phyloP scores from a whole-genome alignment of 2,797 vertebrate species.

The Lycodopsis pacificus region DNA sequence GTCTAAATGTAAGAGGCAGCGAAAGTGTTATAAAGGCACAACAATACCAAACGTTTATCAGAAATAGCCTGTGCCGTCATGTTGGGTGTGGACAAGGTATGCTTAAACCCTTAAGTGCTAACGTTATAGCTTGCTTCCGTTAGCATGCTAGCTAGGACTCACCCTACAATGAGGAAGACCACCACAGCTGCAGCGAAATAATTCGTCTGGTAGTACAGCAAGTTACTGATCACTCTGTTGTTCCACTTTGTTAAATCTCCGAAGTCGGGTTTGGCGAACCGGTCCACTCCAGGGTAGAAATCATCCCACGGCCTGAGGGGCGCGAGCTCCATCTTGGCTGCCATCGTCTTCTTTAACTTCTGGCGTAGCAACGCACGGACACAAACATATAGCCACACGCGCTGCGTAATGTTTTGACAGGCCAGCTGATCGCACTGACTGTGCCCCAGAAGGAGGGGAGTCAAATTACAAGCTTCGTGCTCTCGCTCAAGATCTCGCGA shows the following conservation, averaged over 20 bases:
- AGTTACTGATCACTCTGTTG: slow-evolving; percentile 94
- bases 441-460: neutral
- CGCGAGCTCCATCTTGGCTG: slow-evolving; percentile 88
- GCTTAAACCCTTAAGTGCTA: too few relatives aligned
- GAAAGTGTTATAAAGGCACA: neutral
- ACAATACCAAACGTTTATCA: neutral
- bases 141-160: slow-evolving; percentile 67
- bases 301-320: slow-evolving; percentile 93
- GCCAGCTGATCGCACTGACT: slow-evolving; percentile 68
- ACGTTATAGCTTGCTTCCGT: slow-evolving; percentile 36
- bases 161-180: slow-evolving; percentile 93
- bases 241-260: slow-evolving; percentile 94
- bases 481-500: slow-evolving; percentile 50
- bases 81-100: slow-evolving; percentile 61
- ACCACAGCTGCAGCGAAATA: slow-evolving; percentile 88
- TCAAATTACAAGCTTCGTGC: neutral
- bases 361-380: slow-evolving; percentile 9
- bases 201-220: slow-evolving; percentile 97
- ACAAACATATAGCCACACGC: slow-evolving; percentile 48
- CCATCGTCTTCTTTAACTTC: slow-evolving; percentile 80
- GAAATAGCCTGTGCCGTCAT: slow-evolving; percentile 36
- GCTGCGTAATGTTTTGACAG: slow-evolving; percentile 72
- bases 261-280: slow-evolving; percentile 90
- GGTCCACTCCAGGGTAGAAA: slow-evolving; percentile 90
- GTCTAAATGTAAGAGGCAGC: neutral